Conservation (phyloP, 1,140 invertebrate genomes). For the Caenorhabditis latens region DNA sequence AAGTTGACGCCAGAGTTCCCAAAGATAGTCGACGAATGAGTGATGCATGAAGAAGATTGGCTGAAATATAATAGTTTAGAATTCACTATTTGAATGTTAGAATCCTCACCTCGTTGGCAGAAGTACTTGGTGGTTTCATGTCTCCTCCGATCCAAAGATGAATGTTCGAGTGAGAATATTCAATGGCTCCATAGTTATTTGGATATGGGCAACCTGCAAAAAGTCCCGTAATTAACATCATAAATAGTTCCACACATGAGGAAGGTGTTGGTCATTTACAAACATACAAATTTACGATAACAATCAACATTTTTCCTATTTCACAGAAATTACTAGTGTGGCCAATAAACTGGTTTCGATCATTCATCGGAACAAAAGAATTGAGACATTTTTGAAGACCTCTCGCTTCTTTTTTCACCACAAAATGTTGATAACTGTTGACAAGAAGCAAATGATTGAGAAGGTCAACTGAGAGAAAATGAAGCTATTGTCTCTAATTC, state of each 20-base stretch:
- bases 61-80: neutral
- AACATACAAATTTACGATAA: slow-evolving; percentile 32
- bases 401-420: neutral
- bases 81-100: too few species aligned
- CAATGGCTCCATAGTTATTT: slow-evolving; percentile 73
- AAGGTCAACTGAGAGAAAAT: neutral
- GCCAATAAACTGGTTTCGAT: neutral
- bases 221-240: neutral
- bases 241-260: neutral
- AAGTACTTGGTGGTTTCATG: slow-evolving; percentile 73
- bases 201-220: slow-evolving; percentile 72
- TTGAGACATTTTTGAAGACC: slow-evolving; percentile 39
- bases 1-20: slow-evolving; percentile 77
- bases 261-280: neutral
- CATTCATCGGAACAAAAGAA: neutral
- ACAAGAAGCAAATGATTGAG: neutral
- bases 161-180: slow-evolving; percentile 76
- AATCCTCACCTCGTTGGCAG: slow-evolving; percentile 73
- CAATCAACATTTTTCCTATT: slow-evolving; percentile 31
- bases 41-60: slow-evolving; percentile 79
- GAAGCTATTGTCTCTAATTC: neutral
- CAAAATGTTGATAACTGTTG: slow-evolving; percentile 31
- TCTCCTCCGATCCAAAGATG: slow-evolving; percentile 77
- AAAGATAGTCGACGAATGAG: slow-evolving; percentile 79
- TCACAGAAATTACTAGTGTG: neutral